Conservation (phyloP, 2,888 invertebrate genomes). For the Euphydryas editha region DNA sequence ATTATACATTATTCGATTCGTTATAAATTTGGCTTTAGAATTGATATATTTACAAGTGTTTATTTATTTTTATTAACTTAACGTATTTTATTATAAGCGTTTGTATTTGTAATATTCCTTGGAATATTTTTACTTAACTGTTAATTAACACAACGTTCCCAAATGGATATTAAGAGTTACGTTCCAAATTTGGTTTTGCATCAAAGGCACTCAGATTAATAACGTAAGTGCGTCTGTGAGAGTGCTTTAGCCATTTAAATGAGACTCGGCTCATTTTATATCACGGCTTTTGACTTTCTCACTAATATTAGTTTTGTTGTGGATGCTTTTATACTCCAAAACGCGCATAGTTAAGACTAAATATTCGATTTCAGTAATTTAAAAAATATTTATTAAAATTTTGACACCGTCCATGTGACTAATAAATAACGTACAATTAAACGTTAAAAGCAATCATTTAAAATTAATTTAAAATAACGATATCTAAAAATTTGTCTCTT, state of each 20-base stretch:
- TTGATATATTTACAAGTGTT: no score
- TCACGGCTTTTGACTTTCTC: conserved; percentile 19
- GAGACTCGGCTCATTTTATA: conserved; percentile 24
- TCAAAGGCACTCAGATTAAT: conserved; percentile 35
- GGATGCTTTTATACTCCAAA: conserved; percentile 2
- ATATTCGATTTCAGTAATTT: neutral
- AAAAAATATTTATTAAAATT: neutral
- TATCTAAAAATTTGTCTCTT: no score
- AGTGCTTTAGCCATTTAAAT: conserved; percentile 33
- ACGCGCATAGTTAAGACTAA: neutral
- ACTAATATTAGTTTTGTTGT: conserved; percentile 28
- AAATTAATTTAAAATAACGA: no score
- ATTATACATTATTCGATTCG: no score
- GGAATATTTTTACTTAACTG: neutral
- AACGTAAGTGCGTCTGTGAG: conserved; percentile 27
- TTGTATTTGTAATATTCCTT: neutral
- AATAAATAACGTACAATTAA: no score
- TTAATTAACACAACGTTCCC: conserved; percentile 13
- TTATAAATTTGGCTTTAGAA: no score
- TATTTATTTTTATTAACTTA: no score
- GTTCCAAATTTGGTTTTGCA: conserved; percentile 27
- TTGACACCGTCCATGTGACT: no score
- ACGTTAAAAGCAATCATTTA: no score
- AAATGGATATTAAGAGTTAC: conserved; percentile 30
- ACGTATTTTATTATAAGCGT: neutral